Conservation (phyloP, 1,140 invertebrate species). For the Drosophila kikkawai region DNA sequence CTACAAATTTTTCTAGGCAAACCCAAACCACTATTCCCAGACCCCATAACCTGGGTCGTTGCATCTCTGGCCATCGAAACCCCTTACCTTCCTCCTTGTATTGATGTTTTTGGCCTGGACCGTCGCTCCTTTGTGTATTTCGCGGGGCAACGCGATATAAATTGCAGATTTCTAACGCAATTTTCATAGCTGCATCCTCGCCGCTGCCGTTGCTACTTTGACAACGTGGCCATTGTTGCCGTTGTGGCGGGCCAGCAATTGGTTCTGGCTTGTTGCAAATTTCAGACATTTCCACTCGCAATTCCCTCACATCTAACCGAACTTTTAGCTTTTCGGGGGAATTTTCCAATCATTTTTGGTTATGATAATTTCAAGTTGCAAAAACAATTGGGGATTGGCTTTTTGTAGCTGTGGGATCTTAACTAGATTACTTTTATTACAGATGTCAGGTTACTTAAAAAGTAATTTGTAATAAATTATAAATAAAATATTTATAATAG, state of each 20-base stretch:
- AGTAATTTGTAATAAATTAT: constrained; percentile 16
- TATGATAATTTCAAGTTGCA: constrained; percentile 74
- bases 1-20: no score
- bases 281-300: constrained; percentile 72
- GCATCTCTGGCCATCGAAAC: constrained; percentile 9
- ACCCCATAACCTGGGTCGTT: constrained; percentile 11
- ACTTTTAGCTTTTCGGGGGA: constrained; percentile 9
- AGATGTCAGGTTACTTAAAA: not conserved
- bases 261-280: constrained; percentile 77
- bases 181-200: constrained; percentile 75
- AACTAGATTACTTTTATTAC: constrained; percentile 42
- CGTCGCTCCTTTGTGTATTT: constrained; percentile 34
- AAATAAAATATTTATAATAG: not conserved
- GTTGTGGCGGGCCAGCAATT: constrained; percentile 49
- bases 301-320: constrained; percentile 44
- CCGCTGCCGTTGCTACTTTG: constrained; percentile 54
- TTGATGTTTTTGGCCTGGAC: constrained; percentile 45
- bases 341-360: constrained; percentile 73
- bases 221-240: constrained; percentile 70
- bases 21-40: not conserved
- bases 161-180: constrained; percentile 84
- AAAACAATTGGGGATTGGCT: constrained; percentile 42
- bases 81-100: constrained; percentile 20
- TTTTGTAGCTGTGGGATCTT: constrained; percentile 46
- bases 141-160: constrained; percentile 73